These are phyloP conservation scores for Cyanoderma ruficeps DNA, from an alignment of 2,113 vertebrate species.

Conservation along the genomic window DNA sequence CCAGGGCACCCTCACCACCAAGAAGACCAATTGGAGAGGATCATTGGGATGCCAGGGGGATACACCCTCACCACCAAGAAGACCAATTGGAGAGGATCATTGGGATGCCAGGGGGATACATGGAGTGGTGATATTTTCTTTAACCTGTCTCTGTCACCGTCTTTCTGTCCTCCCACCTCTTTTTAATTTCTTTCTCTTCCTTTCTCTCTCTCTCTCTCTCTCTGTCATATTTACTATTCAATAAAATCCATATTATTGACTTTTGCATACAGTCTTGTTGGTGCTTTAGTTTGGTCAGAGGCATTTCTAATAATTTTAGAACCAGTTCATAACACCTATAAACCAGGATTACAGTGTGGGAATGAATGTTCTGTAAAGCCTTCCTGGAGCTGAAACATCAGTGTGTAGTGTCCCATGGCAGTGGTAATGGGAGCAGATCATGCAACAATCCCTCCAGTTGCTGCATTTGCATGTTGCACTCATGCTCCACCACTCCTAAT, in stretches of 20 bases:
- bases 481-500: not conserved
- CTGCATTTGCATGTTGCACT: not conserved
- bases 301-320: not conserved
- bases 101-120: not conserved
- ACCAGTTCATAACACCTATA: not conserved
- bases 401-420: fast-evolving
- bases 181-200: not conserved
- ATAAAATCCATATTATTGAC: not conserved
- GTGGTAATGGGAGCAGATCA: not conserved
- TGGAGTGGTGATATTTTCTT: not conserved
- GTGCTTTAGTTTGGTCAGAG: not conserved
- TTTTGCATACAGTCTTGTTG: not conserved
- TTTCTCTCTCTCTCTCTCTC: not conserved
- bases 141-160: not conserved
- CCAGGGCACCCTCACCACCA: not conserved
- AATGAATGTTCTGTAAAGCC: not conserved
- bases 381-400: not conserved
- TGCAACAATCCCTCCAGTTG: not conserved
- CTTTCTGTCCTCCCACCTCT: not conserved
- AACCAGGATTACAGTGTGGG: not conserved
- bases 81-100: not conserved
- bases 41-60: not conserved
- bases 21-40: not conserved
- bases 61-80: not conserved
- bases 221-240: not conserved